Evolutionary conservation across 37 sponge, comb jelly and placozoan species (phyloP).

Genomic region (Chondrilla cf. caribensis): DNA sequence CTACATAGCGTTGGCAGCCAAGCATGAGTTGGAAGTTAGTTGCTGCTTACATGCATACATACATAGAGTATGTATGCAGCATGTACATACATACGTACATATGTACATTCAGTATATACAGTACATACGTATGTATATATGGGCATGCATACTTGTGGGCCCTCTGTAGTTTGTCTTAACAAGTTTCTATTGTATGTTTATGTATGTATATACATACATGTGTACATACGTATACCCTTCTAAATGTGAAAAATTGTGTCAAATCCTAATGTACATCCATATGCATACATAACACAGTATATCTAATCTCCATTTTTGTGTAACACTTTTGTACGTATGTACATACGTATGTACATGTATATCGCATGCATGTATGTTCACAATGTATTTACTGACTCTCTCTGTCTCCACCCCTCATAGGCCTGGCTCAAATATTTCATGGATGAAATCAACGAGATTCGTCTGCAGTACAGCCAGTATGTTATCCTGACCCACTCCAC

Average conservation of each 20-base stretch:
- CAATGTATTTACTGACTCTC: neutral
- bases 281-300: too few species aligned
- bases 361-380: neutral
- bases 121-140: neutral
- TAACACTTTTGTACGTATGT: too few species aligned
- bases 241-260: too few species aligned
- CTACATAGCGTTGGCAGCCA: conserved; percentile 57
- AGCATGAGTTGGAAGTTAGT: conserved; percentile 56
- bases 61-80: too few species aligned
- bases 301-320: too few species aligned
- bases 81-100: neutral
- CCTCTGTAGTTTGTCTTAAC: neutral
- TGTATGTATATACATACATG: too few species aligned
- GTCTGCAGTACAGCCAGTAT: neutral
- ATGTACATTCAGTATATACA: neutral
- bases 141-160: neutral
- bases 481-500: neutral
- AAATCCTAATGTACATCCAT: too few species aligned
- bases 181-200: too few species aligned
- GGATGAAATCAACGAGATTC: conserved; percentile 1
- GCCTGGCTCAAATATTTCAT: conserved; percentile 5
- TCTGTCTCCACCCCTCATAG: neutral
- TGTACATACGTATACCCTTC: too few species aligned
- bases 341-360: neutral
- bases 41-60: neutral